phyloP scores from a whole-genome alignment of 1,140 invertebrate species.

The Conopomorpha cramerella region DNA sequence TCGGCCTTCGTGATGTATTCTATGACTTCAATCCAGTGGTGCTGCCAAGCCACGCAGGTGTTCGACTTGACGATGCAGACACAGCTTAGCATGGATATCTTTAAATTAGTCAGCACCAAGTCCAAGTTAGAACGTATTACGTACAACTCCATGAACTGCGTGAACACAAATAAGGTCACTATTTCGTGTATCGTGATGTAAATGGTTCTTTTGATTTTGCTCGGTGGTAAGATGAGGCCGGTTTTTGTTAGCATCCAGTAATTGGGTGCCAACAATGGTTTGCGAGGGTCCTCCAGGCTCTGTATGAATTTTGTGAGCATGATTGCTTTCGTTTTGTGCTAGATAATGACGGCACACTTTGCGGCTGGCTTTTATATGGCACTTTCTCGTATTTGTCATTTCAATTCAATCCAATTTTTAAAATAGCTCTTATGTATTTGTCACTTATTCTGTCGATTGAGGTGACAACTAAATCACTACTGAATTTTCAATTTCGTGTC shows the following conservation, averaged over 20 bases:
- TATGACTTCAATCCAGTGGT: slow-evolving; percentile 25
- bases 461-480: no score
- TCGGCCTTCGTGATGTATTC: slow-evolving; percentile 35
- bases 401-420: no score
- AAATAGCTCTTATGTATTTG: no score
- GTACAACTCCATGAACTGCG: slow-evolving; percentile 35
- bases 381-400: no score
- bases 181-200: slow-evolving; percentile 25
- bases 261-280: slow-evolving; percentile 27
- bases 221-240: slow-evolving; percentile 33
- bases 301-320: slow-evolving; percentile 18
- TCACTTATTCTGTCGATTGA: no score
- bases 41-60: slow-evolving; percentile 31
- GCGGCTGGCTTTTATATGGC: no score
- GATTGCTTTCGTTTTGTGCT: no score
- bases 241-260: slow-evolving; percentile 30
- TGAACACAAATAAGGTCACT: slow-evolving; percentile 25
- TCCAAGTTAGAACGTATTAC: slow-evolving; percentile 31
- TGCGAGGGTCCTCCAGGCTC: slow-evolving; percentile 20
- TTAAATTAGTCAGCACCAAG: slow-evolving; percentile 31
- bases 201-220: slow-evolving; percentile 10
- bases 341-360: no score
- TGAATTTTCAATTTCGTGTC: no score
- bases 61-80: slow-evolving; percentile 31
- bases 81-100: slow-evolving; percentile 40